These are phyloP conservation scores for Lycorma delicatula DNA, from an alignment of 1,140 invertebrate species.

Conservation along the genomic window DNA sequence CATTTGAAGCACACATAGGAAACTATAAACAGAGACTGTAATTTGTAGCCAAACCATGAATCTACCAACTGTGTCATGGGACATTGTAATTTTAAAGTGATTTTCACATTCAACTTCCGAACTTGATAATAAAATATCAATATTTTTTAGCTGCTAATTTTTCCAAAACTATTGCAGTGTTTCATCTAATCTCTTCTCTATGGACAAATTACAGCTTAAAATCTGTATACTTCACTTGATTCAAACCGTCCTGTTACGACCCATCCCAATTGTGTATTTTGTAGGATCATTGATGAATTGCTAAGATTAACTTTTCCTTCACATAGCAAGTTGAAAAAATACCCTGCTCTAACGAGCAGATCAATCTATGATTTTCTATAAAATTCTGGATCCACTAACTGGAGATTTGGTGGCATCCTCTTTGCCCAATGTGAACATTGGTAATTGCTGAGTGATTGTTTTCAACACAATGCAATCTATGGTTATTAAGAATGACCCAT, in stretches of 20 bases:
- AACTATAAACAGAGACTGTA: not conserved
- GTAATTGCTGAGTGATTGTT: slow-evolving; percentile 19
- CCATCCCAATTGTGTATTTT: not conserved
- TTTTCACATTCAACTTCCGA: not conserved
- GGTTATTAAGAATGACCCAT: not conserved
- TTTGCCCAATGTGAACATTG: slow-evolving; percentile 12
- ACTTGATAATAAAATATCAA: not conserved
- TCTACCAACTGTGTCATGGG: not conserved
- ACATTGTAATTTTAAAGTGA: not conserved
- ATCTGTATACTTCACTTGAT: not conserved
- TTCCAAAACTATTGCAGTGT: not conserved
- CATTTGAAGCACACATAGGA: no score
- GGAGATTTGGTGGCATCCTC: slow-evolving; percentile 8
- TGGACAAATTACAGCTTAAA: not conserved
- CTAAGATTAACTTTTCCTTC: not conserved
- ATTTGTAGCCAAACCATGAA: slow-evolving; percentile 14
- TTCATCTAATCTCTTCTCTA: not conserved
- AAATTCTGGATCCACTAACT: slow-evolving; percentile 19
- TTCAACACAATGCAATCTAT: slow-evolving; percentile 19
- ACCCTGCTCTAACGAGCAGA: slow-evolving; percentile 13
- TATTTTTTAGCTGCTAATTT: not conserved
- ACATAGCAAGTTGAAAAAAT: not conserved
- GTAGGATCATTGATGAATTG: not conserved
- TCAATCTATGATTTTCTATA: slow-evolving; percentile 17
- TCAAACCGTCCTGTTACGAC: not conserved